Base-by-base conservation (phyloP, 2,113 vertebrate species). In the Malurus alboscapulatus region DNA sequence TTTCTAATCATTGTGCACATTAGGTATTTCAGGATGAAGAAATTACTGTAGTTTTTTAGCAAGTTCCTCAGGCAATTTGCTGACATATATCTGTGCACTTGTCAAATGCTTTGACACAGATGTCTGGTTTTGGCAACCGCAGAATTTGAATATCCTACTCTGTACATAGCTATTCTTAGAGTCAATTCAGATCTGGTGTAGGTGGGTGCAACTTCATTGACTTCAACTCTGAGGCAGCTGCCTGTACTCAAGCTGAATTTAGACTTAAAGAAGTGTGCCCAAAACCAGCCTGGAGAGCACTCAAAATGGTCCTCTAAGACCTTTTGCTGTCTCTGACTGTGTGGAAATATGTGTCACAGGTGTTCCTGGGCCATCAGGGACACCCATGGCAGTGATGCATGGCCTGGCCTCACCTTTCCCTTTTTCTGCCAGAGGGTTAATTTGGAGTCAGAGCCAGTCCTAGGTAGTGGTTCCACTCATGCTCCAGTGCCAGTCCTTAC, bases 21-120 rank as follows among this genome's bases (percentile, higher is more conserved):
- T 74, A 96, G 94, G 79, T 95, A 84, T 92, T 94, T 95, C 75
- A 91, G 85, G 82, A 94, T 81, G 65, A 95, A 92, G 94, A 95
- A 94, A 87, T 96, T 94, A 63, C 90, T 84, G 85, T 94, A 91
- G 90, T 68, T 96, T 96, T 95, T 96, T 86, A 92, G 87, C 76
- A 95, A 95, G 91, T 88, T 94, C 94, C 95, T 96, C 94, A 94
- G 96, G 95, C 93, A 96, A 95, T 96, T 96, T 95, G 87, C 93
- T 96, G 93, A 94, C 85, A 95, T 94, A 84, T 95, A 96, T 96
- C 95, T 94, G 93, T 94, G 94, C 94, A 94, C 94, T 96, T 96
- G 96, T 96, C 94, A 96, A 96, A 88, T 88, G 91, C 93, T 96
- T 95, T 96, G 96, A 96, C 95, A 96, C 96, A 96, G 95, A 96